A percentile compares a stretch with the other conserved stretches of the same genome.
These are phyloP conservation scores for Pocillopora meandrina DNA, from an alignment of 92 coral and sea anemone genomes.

Conservation along the genomic window DNA sequence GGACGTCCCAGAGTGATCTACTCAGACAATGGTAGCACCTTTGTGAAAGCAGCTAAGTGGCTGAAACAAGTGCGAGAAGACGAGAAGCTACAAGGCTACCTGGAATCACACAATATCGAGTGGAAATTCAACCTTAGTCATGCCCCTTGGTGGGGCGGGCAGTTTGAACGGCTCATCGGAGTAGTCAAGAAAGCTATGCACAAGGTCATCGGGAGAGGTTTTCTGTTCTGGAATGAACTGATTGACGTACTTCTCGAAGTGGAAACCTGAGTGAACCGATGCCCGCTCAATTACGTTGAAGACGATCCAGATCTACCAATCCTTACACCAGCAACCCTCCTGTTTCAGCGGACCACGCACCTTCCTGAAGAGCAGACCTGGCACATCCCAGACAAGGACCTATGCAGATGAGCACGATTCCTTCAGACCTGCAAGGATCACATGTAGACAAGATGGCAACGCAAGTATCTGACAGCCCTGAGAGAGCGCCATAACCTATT, in stretches of 20 bases:
- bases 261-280: constrained; percentile 51
- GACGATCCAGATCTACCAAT: constrained; percentile 50
- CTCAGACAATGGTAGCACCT: constrained; percentile 68
- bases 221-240: constrained; percentile 51
- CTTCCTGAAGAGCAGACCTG: constrained; percentile 46
- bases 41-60: constrained; percentile 60
- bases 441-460: constrained; percentile 44
- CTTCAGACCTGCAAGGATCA: constrained; percentile 41
- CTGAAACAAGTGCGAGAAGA: constrained; percentile 31
- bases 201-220: constrained; percentile 52
- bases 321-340: constrained; percentile 43
- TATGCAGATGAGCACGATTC: constrained; percentile 23
- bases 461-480: constrained; percentile 54
- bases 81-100: constrained; percentile 46
- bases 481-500: constrained; percentile 51
- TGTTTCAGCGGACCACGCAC: constrained; percentile 50
- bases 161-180: constrained; percentile 62
- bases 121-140: constrained; percentile 60
- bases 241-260: constrained; percentile 56
- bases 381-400: constrained; percentile 26
- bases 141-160: constrained; percentile 68
- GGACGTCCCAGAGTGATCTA: constrained; percentile 64
- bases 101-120: constrained; percentile 49
- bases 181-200: constrained; percentile 40
- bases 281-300: constrained; percentile 62